Evolutionary conservation across 1,140 invertebrate species (phyloP).

Genomic region (Manduca sexta): DNA sequence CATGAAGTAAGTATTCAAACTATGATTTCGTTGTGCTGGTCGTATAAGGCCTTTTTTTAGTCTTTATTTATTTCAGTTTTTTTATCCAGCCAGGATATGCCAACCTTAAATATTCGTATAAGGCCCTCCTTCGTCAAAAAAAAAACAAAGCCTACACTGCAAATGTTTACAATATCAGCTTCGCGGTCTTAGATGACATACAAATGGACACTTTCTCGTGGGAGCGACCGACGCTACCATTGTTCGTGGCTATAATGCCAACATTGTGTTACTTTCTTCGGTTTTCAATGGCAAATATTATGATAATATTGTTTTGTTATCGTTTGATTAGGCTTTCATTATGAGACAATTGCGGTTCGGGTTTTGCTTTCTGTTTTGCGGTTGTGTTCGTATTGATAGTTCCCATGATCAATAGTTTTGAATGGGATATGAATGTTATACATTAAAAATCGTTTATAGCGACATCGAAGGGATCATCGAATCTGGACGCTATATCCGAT

Average conservation of each 20-base stretch:
- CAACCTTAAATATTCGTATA: background rate
- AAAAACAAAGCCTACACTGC: background rate
- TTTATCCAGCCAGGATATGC: background rate
- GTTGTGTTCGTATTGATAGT: too few relatives aligned
- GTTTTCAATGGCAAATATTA: constrained; percentile 7
- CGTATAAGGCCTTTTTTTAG: background rate
- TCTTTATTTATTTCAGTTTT: constrained; percentile 1
- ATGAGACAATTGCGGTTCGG: too few relatives aligned
- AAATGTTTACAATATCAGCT: background rate
- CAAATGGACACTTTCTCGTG: constrained; percentile 30
- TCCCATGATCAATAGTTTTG: too few relatives aligned
- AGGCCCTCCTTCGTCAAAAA: background rate
- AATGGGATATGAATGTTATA: too few relatives aligned
- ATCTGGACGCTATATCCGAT: too few relatives aligned
- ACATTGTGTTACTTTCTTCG: constrained; percentile 17
- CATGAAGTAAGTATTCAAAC: too few relatives aligned
- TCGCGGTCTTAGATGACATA: constrained; percentile 9
- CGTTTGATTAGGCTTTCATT: too few relatives aligned
- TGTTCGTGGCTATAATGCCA: constrained; percentile 14
- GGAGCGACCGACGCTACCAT: constrained; percentile 14
- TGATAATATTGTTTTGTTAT: background rate
- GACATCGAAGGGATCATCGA: too few relatives aligned
- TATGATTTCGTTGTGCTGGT: too few relatives aligned
- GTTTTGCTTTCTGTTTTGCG: too few relatives aligned
- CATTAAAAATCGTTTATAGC: too few relatives aligned